Evolutionary conservation across 1,140 invertebrate species (phyloP), one percentile per base, ranked within the genome.

Genomic region (Agrypnia vestita): DNA sequence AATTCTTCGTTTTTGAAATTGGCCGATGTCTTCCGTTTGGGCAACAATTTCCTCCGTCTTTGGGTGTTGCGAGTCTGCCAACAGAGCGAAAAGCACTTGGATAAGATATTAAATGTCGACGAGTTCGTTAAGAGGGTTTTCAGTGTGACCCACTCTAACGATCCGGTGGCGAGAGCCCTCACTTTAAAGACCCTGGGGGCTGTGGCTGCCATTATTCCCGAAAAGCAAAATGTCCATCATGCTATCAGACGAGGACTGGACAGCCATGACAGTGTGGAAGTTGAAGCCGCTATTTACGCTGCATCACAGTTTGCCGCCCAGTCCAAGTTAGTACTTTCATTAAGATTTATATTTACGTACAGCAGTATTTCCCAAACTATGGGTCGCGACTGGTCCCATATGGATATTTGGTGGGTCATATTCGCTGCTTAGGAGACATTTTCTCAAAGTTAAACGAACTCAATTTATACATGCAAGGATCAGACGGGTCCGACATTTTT

Each of bases 31-130:
- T 99, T 98, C 90, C 93, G 97, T 56, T 93, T 93, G 85, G 97
- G 97, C 88, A 95, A 92, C 86, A 99, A 99, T 87, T 98, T 99
- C 87, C 89, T 98, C 35, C 91, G 97, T 47, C 91, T 98, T 11
- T 98, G 97, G 93, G 95, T 99, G n/a, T 87, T 99, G 9, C 90
- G 96, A 78, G 97, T 99, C 0, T 97, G 96, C 81, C 96, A 98
- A 84, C 96, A 98, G 85, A 98, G 96, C 86, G 96, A 98, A 85
- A 97, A 97, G 86, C 97, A 99, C 89, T 89, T 99, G 49, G 97
- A 99, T 85, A 99, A 99, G 90, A 98, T 99, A 81, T 89, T 98
- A 8, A 99, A 97, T 88, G 95, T 99, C 9, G 97, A 99, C 85
- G 97, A 99, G 88, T 98, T 99, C 90, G 93, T 99, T 1, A 91